These are phyloP conservation scores for Cheilosia vulpina DNA, from an alignment of 2,888 invertebrate genomes.

Conservation along the genomic window DNA sequence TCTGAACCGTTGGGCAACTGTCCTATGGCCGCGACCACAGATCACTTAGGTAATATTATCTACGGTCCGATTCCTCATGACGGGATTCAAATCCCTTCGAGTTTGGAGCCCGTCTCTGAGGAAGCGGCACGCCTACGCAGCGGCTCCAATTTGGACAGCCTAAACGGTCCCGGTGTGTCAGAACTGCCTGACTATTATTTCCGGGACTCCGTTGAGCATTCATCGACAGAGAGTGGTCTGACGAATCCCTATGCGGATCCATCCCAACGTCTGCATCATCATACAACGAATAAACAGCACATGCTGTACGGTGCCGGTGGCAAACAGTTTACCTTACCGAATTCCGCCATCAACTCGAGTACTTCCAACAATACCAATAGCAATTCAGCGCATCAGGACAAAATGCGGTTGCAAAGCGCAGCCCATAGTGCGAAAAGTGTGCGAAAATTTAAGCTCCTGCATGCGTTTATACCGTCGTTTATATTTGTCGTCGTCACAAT, in stretches of 20 bases:
- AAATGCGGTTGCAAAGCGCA: conserved; percentile 76
- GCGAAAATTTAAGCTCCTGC: conserved; percentile 87
- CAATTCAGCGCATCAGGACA: conserved; percentile 62
- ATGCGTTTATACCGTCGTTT: conserved; percentile 91
- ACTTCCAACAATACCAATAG: conserved; percentile 73
- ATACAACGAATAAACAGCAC: conserved; percentile 77
- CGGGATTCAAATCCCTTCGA: conserved; percentile 75
- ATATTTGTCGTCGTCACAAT: conserved; percentile 89
- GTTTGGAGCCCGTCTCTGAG: conserved; percentile 88
- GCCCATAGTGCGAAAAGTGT: conserved; percentile 81
- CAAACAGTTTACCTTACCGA: conserved; percentile 77
- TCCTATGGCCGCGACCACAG: conserved; percentile 80
- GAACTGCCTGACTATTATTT: conserved; percentile 87
- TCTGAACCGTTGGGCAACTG: conserved; percentile 87
- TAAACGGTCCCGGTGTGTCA: conserved; percentile 76
- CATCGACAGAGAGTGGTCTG: conserved; percentile 90
- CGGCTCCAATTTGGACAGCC: conserved; percentile 79
- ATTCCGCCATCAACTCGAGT: conserved; percentile 79
- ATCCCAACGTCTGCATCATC: conserved; percentile 76
- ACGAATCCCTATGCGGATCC: conserved; percentile 80
- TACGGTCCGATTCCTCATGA: conserved; percentile 85
- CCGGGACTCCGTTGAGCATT: conserved; percentile 91
- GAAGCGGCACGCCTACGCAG: conserved; percentile 84
- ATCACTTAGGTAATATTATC: conserved; percentile 81
- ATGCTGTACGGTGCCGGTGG: conserved; percentile 78